Conservation (phyloP, 2,888 invertebrate genomes). For the Tipula lateralis region DNA sequence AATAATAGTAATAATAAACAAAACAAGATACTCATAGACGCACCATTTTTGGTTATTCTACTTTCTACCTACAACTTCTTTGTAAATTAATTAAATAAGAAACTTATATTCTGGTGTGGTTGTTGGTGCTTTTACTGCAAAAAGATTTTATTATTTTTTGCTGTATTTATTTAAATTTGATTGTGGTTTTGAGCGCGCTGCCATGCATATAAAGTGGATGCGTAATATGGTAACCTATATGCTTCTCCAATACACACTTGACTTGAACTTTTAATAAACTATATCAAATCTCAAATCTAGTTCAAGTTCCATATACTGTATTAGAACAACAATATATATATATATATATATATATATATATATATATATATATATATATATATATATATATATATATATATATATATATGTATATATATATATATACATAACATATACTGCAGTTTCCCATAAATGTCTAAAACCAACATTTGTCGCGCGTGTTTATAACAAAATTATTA, state of each 20-base stretch:
- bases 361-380: no score
- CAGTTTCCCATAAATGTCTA: background rate
- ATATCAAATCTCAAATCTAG: background rate
- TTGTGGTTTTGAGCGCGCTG: background rate
- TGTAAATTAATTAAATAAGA: background rate
- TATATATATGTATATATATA: no score
- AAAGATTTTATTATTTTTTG: background rate
- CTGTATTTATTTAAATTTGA: background rate
- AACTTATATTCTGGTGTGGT: background rate
- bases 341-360: no score
- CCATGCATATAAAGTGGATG: background rate
- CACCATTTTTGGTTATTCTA: slow-evolving; percentile 26
- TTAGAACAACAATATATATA: no score
- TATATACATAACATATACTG: no score
- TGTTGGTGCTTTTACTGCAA: background rate
- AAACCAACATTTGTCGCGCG: background rate
- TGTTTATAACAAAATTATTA: background rate
- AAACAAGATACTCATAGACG: slow-evolving; percentile 26
- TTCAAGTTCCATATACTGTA: background rate
- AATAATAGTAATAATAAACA: background rate
- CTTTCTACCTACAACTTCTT: slow-evolving; percentile 28
- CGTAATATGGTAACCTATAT: no score
- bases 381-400: no score
- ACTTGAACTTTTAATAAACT: no score
- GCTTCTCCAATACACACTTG: no score